These are phyloP conservation scores for Glareola pratincola DNA, from an alignment of 2,113 vertebrate species.

Conservation along the genomic window DNA sequence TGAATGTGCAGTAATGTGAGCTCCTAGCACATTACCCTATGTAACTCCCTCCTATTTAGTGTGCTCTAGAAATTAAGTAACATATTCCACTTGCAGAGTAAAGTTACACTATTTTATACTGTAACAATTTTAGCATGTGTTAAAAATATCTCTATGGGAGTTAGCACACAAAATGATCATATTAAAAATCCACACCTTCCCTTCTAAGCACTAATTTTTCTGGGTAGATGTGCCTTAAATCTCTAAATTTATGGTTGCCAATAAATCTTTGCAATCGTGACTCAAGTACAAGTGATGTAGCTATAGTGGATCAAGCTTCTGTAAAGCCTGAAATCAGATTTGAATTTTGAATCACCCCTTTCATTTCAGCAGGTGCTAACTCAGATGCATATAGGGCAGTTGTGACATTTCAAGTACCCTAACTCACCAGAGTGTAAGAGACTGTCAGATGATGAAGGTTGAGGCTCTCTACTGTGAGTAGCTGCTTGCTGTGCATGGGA, in stretches of 20 bases:
- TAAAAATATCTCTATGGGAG: background rate
- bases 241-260: background rate
- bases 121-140: background rate
- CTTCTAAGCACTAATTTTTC: slow-evolving; percentile 1
- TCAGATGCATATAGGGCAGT: background rate
- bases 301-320: background rate
- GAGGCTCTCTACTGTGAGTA: background rate
- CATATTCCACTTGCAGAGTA: background rate
- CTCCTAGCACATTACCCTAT: background rate
- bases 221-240: background rate
- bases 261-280: background rate
- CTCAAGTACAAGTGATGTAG: background rate
- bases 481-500: background rate
- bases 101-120: background rate
- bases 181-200: background rate
- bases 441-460: background rate
- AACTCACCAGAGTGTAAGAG: background rate
- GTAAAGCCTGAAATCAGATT: background rate
- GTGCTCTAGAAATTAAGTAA: slow-evolving; percentile 1
- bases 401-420: background rate
- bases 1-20: slow-evolving; percentile 10
- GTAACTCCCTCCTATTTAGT: background rate
- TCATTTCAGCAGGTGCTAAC: background rate
- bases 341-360: background rate
- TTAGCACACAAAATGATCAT: background rate